Conservation (phyloP, 2,888 invertebrate genomes). For the Crematogaster levior region DNA sequence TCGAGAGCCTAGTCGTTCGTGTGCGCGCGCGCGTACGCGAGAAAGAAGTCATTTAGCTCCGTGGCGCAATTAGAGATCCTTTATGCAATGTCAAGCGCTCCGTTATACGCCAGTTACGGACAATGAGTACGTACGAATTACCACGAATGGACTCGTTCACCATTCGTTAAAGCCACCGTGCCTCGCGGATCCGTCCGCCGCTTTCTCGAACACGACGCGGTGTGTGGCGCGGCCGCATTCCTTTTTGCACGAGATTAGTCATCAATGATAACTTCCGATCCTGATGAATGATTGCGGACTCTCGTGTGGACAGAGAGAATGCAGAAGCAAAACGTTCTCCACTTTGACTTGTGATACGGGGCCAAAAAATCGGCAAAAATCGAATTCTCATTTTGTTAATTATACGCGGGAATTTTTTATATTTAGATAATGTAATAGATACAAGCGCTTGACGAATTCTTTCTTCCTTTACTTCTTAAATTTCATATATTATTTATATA, state of each 20-base stretch:
- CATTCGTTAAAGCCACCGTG: slow-evolving; percentile 72
- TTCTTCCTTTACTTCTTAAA: background rate
- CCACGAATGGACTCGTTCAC: slow-evolving; percentile 78
- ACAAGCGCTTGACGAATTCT: background rate
- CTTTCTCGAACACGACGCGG: slow-evolving; percentile 8
- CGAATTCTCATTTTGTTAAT: background rate
- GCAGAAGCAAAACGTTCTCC: background rate
- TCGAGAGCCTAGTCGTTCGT: background rate
- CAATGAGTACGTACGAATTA: slow-evolving; percentile 81
- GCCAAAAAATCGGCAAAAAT: background rate
- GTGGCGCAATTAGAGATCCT: slow-evolving; percentile 64
- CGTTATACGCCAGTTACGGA: slow-evolving; percentile 82
- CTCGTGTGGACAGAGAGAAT: background rate
- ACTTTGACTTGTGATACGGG: background rate
- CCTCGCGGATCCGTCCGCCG: background rate
- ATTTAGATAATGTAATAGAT: background rate
- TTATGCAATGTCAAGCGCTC: slow-evolving; percentile 79
- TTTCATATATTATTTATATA: background rate
- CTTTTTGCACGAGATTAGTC: background rate
- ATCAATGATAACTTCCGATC: background rate
- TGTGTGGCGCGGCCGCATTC: background rate
- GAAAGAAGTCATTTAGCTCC: slow-evolving; percentile 59
- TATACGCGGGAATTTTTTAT: background rate
- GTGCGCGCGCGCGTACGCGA: slow-evolving; percentile 16
- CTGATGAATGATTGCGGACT: background rate